Conservation (phyloP, 2,888 invertebrate genomes). For the Gerosis bhagava region DNA sequence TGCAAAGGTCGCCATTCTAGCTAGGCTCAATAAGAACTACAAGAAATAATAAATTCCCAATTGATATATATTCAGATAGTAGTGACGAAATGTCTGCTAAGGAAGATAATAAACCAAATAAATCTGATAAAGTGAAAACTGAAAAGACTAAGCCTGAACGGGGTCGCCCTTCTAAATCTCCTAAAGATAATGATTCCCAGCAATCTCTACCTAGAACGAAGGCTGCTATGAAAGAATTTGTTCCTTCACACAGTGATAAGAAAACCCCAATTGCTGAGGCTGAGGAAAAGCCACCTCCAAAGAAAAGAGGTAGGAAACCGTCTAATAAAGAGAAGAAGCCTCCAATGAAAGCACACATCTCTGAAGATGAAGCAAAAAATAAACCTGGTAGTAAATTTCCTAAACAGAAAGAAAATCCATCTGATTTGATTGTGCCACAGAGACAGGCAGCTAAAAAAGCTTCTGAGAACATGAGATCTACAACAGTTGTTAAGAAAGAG, state of each 20-base stretch:
- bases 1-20: no score
- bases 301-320: constrained; percentile 71
- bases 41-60: constrained; percentile 81
- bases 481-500: constrained; percentile 76
- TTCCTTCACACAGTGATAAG: constrained; percentile 72
- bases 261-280: constrained; percentile 46
- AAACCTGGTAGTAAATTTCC: constrained; percentile 73
- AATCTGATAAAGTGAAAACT: constrained; percentile 66
- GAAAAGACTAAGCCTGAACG: constrained; percentile 79
- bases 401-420: constrained; percentile 83
- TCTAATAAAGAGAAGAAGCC: constrained; percentile 70
- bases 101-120: constrained; percentile 73
- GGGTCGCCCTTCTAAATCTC: constrained; percentile 81
- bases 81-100: constrained; percentile 70
- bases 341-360: constrained; percentile 48
- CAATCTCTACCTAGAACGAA: constrained; percentile 89
- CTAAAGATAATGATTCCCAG: constrained; percentile 86
- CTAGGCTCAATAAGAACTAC: constrained; percentile 83
- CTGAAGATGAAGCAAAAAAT: constrained; percentile 73
- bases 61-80: constrained; percentile 93
- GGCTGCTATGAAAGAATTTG: constrained; percentile 93
- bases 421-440: constrained; percentile 94
- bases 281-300: constrained; percentile 61
- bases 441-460: constrained; percentile 96
- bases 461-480: constrained; percentile 91